A percentile compares a stretch with the other conserved stretches of the same genome.
phyloP scores from a whole-genome alignment of 2,797 vertebrate species.

The Pteropus rufus region DNA sequence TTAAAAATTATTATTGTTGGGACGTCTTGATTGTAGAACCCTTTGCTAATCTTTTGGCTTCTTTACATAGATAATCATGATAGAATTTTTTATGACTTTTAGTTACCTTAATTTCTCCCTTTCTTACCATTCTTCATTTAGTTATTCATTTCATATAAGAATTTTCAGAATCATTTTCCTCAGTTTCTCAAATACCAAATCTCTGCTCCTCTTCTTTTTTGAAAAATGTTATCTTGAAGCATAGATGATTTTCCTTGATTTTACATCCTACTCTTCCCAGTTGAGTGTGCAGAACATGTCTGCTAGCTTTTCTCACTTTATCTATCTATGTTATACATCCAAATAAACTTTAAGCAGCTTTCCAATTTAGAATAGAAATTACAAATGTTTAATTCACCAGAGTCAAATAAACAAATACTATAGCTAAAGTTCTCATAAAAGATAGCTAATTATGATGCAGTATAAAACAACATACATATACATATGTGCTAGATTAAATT shows the following conservation, averaged over 20 bases:
- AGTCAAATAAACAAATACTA: background rate
- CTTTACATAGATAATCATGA: background rate
- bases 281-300: background rate
- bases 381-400: background rate
- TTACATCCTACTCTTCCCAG: background rate
- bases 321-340: background rate
- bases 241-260: background rate
- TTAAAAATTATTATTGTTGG: background rate
- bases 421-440: background rate
- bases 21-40: background rate
- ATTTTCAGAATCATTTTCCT: background rate
- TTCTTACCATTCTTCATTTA: background rate
- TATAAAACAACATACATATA: background rate
- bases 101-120: background rate
- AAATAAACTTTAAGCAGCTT: background rate
- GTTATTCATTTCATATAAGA: background rate
- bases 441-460: background rate
- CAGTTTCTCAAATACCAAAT: background rate
- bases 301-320: background rate
- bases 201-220: background rate
- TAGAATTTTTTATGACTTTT: background rate
- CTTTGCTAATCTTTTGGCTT: background rate
- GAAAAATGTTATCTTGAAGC: background rate
- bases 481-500: background rate
- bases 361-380: background rate